Percentiles rank a stretch among this genome's conserved stretches.
These are phyloP conservation scores for Oasisia sp. DNA, from an alignment of 2,888 invertebrate genomes.

Conservation along the genomic window DNA sequence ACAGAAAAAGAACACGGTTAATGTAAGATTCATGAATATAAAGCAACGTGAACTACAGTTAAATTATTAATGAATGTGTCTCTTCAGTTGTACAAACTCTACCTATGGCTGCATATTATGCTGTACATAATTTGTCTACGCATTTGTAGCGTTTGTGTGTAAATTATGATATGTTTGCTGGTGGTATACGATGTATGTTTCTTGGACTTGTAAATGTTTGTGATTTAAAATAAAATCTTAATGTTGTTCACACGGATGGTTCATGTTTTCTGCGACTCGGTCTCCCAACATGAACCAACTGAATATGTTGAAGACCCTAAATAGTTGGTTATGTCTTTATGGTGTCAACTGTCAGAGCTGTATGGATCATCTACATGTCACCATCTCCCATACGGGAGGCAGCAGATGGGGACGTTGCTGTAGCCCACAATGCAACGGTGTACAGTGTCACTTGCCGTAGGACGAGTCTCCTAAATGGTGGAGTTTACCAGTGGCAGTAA, in stretches of 20 bases:
- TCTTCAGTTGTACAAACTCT: neutral
- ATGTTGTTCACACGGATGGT: neutral
- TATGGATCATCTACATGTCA: no score
- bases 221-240: constrained; percentile 11
- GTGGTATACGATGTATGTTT: neutral
- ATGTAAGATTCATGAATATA: neutral
- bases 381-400: no score
- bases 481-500: no score
- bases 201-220: constrained; percentile 9
- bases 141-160: neutral
- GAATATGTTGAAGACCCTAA: no score
- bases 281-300: neutral
- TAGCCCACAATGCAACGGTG: no score
- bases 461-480: no score
- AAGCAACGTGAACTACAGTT: neutral
- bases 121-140: neutral
- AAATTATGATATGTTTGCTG: neutral
- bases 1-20: neutral
- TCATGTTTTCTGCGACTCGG: neutral
- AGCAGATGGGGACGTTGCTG: no score
- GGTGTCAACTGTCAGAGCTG: no score
- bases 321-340: no score
- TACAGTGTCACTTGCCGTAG: no score
- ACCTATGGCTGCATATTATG: neutral
- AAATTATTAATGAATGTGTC: neutral